Evolutionary conservation across 30 jellyfish, hydroid and myxozoan genomes (phyloP), one percentile per base, ranked within the genome.

Genomic region (Chironex yamaguchii): DNA sequence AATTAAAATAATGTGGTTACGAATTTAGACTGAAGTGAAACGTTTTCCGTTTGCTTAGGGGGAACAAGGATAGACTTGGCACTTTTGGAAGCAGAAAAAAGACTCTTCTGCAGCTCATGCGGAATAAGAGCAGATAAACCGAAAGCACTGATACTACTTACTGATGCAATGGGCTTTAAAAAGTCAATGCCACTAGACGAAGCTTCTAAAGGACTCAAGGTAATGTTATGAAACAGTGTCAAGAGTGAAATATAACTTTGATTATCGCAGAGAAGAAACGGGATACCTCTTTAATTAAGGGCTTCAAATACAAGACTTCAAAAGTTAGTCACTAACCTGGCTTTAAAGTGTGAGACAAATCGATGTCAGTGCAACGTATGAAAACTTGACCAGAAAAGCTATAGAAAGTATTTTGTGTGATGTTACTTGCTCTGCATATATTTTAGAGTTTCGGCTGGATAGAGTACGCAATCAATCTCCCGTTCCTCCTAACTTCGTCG

Each of bases 51-150:
- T n/a, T 69, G 34, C 23, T 11, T 67, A 92, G 98, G 98, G 2
- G 87, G 95, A 1, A 92, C 98, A 22, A 54, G 88, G 50, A 92
- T 97, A 0, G 97, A 81, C 62, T 3, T 36, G 51, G 98, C 98
- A 0, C 68, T 92, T 36, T 21, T 34, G 2, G n/a, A 70, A 49
- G 97, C 98, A 1, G 91, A 82, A 26, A 17, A 51, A 17, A 51
- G 79, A 21, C 53, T 94, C 67, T 94, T 88, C 68, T 94, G 99
- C 64, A 67, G 77, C 17, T 64, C 81, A 36, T 94, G 99, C 82
- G 22, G 34, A 67, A 85, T 86, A 29, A 67, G 77, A 14, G 84
- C 68, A 11, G 76, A 52, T 17, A 42, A 50, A 22, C 96, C 97
- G 0, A 84, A 89, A 67, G 97, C 89, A 28, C 82, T 94, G 48